phyloP scores from a whole-genome alignment of 2,797 vertebrate genomes.

The Tinamus major region DNA sequence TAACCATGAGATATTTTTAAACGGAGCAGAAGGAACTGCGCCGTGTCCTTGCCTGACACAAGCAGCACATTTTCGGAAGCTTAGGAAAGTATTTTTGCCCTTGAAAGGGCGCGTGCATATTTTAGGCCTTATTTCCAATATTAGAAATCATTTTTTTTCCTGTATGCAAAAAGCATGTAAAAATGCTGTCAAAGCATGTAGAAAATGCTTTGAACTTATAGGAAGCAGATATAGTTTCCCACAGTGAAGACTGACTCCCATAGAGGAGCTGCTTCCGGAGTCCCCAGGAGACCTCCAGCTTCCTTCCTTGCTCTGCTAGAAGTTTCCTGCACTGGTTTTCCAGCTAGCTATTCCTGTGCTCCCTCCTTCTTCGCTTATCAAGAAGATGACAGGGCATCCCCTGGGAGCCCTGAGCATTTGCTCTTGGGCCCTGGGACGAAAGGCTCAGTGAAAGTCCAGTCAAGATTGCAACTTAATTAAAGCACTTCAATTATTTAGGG shows the following conservation, averaged over 20 bases:
- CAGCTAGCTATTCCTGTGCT: not conserved
- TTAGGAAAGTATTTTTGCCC: not conserved
- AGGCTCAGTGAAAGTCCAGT: not conserved
- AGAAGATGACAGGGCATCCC: not conserved
- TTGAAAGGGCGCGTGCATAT: not conserved
- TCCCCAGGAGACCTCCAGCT: not conserved
- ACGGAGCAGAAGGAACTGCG: not conserved
- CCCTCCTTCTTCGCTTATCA: not conserved
- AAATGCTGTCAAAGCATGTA: not conserved
- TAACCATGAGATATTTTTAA: not conserved
- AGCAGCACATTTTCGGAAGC: not conserved
- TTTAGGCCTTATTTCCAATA: not conserved
- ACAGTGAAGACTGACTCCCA: not conserved
- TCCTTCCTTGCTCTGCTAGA: not conserved
- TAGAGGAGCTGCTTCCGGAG: not conserved
- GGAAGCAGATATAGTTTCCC: not conserved
- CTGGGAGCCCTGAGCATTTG: not conserved
- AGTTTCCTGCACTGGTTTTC: not conserved
- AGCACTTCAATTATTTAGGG: not conserved
- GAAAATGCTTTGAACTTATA: constrained; percentile 1
- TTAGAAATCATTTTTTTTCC: not conserved
- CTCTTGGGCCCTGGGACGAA: not conserved
- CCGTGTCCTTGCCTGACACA: constrained; percentile 5
- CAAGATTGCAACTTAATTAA: constrained; percentile 1
- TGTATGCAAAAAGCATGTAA: not conserved